phyloP scores from a whole-genome alignment of 2,888 invertebrate genomes.

The Eupithecia insigniata region DNA sequence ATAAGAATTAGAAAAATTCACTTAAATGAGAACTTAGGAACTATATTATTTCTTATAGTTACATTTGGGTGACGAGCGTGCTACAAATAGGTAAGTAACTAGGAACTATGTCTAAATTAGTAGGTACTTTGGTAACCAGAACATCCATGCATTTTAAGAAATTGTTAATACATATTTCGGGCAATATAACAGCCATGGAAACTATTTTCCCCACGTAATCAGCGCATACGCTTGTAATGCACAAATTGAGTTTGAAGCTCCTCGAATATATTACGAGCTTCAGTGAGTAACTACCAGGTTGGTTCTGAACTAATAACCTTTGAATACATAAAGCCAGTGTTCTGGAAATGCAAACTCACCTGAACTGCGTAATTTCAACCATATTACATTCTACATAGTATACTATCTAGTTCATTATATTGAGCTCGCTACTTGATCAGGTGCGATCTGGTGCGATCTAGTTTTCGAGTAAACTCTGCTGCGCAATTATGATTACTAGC shows the following conservation, averaged over 20 bases:
- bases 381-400: not conserved
- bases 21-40: too few relatives aligned
- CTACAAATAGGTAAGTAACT: too few relatives aligned
- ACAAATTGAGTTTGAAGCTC: constrained; percentile 27
- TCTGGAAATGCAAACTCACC: constrained; percentile 7
- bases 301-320: not conserved
- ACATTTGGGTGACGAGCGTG: too few relatives aligned
- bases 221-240: constrained; percentile 13
- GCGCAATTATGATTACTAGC: too few relatives aligned
- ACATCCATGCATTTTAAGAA: too few relatives aligned
- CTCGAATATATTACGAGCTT: constrained; percentile 25
- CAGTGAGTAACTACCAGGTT: constrained; percentile 10
- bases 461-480: not conserved
- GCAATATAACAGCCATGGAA: not conserved
- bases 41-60: too few relatives aligned
- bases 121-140: too few relatives aligned
- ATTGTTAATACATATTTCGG: too few relatives aligned
- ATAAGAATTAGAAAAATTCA: too few relatives aligned
- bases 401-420: not conserved
- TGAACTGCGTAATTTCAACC: not conserved
- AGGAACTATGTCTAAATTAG: too few relatives aligned
- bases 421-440: not conserved
- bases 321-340: not conserved
- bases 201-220: not conserved
- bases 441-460: too few relatives aligned